Conservation (phyloP, 2,113 vertebrate genomes). For the Cryptotis parvus region DNA sequence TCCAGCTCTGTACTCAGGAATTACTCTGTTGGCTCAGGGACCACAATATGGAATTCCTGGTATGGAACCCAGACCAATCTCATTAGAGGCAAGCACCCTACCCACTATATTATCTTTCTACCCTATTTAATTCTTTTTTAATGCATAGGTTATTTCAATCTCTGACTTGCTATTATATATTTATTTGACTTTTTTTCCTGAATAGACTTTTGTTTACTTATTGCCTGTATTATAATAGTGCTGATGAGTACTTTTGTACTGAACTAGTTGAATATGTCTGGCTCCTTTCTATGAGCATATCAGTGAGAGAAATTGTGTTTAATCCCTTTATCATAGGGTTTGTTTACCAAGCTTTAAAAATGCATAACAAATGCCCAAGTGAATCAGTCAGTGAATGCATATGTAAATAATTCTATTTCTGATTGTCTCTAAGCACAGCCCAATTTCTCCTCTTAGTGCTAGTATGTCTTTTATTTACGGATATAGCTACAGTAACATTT, state of each 20-base stretch:
- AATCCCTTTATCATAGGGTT: constrained; percentile 24
- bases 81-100: no score
- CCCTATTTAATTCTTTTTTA: neutral
- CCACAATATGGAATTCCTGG: no score
- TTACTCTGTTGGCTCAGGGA: no score
- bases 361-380: constrained; percentile 11
- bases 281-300: neutral
- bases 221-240: neutral
- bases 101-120: neutral
- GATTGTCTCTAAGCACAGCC: neutral
- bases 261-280: constrained; percentile 44
- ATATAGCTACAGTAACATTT: no score
- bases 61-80: no score
- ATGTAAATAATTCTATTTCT: constrained; percentile 39
- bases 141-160: constrained; percentile 21
- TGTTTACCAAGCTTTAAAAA: neutral
- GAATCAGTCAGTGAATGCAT: neutral
- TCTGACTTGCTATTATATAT: neutral
- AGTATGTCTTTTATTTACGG: constrained; percentile 45
- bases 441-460: constrained; percentile 27
- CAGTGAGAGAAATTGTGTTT: constrained; percentile 38
- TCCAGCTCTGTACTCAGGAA: no score
- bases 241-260: constrained; percentile 17
- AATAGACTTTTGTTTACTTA: constrained; percentile 13
- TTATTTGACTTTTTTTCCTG: constrained; percentile 46